A percentile compares a stretch with the other conserved stretches of the same genome.
phyloP scores from a whole-genome alignment of 2,888 invertebrate species.

The Cantharis rufa region DNA sequence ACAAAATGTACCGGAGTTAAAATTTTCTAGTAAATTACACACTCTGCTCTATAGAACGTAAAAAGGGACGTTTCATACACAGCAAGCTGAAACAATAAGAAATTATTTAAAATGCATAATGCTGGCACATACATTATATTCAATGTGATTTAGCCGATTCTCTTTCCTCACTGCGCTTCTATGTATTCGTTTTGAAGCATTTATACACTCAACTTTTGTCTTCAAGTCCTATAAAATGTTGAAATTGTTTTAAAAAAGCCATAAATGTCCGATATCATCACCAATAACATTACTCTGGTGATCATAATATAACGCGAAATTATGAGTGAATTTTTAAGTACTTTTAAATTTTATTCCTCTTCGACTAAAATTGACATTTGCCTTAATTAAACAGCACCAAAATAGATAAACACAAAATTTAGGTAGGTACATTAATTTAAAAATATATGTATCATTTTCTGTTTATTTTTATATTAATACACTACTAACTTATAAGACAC shows the following conservation, averaged over 20 bases:
- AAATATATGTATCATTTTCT: neutral
- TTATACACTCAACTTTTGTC: neutral
- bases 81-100: neutral
- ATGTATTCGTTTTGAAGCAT: neutral
- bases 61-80: neutral
- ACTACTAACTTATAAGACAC: neutral
- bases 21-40: constrained; percentile 39
- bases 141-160: neutral
- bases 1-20: constrained; percentile 17
- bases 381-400: neutral
- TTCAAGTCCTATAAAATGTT: neutral
- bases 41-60: neutral
- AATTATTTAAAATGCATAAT: neutral
- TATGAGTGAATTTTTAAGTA: neutral
- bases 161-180: neutral
- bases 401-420: neutral
- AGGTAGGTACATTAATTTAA: neutral
- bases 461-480: neutral
- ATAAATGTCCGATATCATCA: neutral
- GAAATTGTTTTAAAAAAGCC: neutral
- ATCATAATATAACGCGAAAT: neutral
- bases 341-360: neutral
- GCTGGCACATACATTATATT: neutral
- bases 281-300: neutral
- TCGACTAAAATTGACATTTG: neutral